Base-by-base conservation (phyloP, 2,888 invertebrate genomes). In the Eupithecia inturbata region DNA sequence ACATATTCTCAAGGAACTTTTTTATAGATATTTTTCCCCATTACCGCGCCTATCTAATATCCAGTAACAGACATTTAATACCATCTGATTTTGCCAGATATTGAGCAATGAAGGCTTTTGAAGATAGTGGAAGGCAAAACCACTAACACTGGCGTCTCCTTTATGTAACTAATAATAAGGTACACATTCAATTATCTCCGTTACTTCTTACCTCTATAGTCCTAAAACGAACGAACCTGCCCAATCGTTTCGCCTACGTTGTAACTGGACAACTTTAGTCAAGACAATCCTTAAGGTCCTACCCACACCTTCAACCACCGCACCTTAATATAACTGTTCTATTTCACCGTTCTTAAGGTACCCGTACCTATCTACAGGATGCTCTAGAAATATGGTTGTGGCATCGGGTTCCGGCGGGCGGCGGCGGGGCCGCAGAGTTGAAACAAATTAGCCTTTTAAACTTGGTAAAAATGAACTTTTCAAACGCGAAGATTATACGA, bases 381-480 rank as follows among this genome's bases (percentile, higher is more conserved):
- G 66, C 26, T 36, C 14, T 22, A 26, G 22, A 66, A 66, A 22
- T n/a, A 39, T 22, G 36, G n/a, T 39, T 22, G 12, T 39, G 66
- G 64, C 31, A 64, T 26, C 66, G 66, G 36, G 63, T 60, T 31
- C 72, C 36, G 36, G 36, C 36, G 31, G n/a, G n/a, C n/a, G n/a
- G n/a, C 33, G 67, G 62, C 26, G 68, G 69, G 64, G 63, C 28
- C 63, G 66, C 66, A 60, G 22, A 69, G 69, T 41, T 64, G 53
- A 69, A 66, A 73, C 73, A 73, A 69, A 73, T 69, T 73, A 60
- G 28, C 26, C 39, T 31, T 68, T 68, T 62, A 64, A 68, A 53
- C 28, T 72, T 68, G 26, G 14, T 53, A 69, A 72, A 53, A 68
- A 72, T 68, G 49, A 36, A 68, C 68, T 68, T 72, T 72, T 72